Evolutionary conservation across 1,140 invertebrate species (phyloP).

Genomic region (Planococcus citri): DNA sequence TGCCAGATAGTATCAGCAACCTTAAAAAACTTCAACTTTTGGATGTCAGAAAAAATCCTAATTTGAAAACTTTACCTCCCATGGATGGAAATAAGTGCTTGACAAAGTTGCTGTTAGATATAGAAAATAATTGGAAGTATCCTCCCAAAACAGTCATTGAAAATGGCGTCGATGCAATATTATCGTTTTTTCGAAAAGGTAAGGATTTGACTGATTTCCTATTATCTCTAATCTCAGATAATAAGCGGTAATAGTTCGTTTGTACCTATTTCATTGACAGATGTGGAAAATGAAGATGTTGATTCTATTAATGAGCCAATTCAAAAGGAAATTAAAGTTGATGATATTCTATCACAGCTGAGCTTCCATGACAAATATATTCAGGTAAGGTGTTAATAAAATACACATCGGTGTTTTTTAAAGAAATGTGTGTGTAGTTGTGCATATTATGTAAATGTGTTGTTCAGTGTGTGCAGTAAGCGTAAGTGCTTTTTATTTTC

Average conservation of each 20-base stretch:
- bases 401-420: too few relatives aligned
- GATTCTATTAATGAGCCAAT: background rate
- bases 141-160: background rate
- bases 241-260: background rate
- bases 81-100: background rate
- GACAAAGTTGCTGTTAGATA: background rate
- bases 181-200: background rate
- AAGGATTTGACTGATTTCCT: background rate
- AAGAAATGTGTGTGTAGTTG: background rate
- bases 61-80: conserved; percentile 60
- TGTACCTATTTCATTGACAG: background rate
- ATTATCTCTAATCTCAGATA: background rate
- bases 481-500: background rate
- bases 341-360: background rate
- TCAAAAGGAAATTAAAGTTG: background rate
- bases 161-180: background rate
- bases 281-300: background rate
- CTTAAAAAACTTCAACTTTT: conserved; percentile 72
- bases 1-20: conserved; percentile 74
- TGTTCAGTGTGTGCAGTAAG: background rate
- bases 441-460: background rate
- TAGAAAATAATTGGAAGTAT: background rate
- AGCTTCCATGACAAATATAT: background rate
- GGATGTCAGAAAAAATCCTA: conserved; percentile 74
- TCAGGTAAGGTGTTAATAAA: too few relatives aligned